Evolutionary conservation across 2,888 invertebrate species (phyloP).

Genomic region (Malthinus seriepunctatus): DNA sequence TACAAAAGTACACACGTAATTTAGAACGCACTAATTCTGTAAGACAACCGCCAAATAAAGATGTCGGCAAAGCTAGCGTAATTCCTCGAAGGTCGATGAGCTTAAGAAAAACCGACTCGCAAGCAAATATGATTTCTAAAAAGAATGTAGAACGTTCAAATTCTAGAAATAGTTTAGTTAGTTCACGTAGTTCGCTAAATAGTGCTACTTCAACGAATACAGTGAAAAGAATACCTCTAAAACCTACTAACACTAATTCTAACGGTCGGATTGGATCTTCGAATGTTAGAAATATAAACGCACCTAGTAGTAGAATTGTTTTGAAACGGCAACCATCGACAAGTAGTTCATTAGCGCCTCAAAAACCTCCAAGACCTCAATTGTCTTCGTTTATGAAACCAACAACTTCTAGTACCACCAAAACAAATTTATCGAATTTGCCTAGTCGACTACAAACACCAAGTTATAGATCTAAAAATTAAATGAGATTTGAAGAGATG

Average conservation of each 20-base stretch:
- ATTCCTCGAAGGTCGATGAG: conserved; percentile 52
- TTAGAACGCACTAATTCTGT: conserved; percentile 43
- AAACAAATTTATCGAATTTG: conserved; percentile 52
- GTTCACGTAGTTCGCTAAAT: conserved; percentile 82
- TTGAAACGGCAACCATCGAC: conserved; percentile 51
- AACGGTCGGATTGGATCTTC: conserved; percentile 30
- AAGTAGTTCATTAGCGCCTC: conserved; percentile 32
- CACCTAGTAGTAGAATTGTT: conserved; percentile 39
- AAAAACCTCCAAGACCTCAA: conserved; percentile 49
- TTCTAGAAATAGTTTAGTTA: conserved; percentile 77
- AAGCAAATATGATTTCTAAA: conserved; percentile 41
- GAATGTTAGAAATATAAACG: conserved; percentile 33
- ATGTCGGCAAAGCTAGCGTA: conserved; percentile 44
- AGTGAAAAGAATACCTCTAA: conserved; percentile 68
- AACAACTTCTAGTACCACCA: conserved; percentile 81
- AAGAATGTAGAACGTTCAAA: conserved; percentile 75
- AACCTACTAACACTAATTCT: conserved; percentile 46
- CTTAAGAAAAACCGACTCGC: conserved; percentile 50
- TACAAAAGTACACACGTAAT: conserved; percentile 40
- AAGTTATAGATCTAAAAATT: conserved; percentile 19
- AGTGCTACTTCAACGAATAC: conserved; percentile 80
- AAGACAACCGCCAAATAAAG: conserved; percentile 36
- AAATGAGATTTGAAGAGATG: not conserved
- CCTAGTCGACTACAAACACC: conserved; percentile 25
- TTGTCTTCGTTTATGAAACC: conserved; percentile 78